A percentile compares a stretch with the other conserved stretches of the same genome.
phyloP scores from a whole-genome alignment of 2,113 vertebrate genomes.

The Scomber scombrus region DNA sequence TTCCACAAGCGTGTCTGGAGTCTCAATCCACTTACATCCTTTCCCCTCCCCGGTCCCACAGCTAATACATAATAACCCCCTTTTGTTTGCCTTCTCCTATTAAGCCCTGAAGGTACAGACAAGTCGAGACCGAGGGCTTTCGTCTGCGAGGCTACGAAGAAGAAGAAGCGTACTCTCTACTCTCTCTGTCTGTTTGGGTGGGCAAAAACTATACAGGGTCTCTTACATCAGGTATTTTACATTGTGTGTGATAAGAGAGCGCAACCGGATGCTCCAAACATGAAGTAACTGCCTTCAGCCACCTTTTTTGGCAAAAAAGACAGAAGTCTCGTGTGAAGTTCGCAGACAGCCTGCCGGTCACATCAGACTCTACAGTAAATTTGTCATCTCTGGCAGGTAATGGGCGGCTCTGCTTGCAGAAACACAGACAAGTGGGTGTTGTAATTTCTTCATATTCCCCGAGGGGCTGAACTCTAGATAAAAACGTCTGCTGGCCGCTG shows the following conservation, averaged over 20 bases:
- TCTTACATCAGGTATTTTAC: conserved; percentile 37
- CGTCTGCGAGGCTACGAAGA: conserved; percentile 33
- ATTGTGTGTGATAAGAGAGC: conserved; percentile 50
- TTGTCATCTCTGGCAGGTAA: conserved; percentile 74
- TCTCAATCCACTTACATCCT: conserved; percentile 35
- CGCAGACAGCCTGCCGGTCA: conserved; percentile 49
- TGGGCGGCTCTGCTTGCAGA: conserved; percentile 45
- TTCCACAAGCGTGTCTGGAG: conserved; percentile 43
- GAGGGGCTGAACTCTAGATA: conserved; percentile 54
- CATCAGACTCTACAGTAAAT: conserved; percentile 60
- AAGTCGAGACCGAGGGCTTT: conserved; percentile 73
- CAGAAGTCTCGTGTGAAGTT: conserved; percentile 47
- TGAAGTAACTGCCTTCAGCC: conserved; percentile 22
- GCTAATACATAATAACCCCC: conserved; percentile 73
- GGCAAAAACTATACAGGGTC: conserved; percentile 50
- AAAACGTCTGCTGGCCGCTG: conserved; percentile 55
- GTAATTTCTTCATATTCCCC: conserved; percentile 58
- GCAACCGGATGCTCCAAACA: conserved; percentile 38
- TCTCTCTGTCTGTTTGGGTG: conserved; percentile 61
- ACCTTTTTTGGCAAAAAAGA: conserved; percentile 17
- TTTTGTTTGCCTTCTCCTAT: conserved; percentile 67
- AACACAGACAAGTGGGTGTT: conserved; percentile 67
- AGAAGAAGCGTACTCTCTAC: neutral
- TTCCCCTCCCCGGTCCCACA: conserved; percentile 31
- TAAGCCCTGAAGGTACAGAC: conserved; percentile 73